Percentiles rank a stretch among this genome's conserved stretches.
phyloP scores from a whole-genome alignment of 2,888 invertebrate species.

The Melieria omissa region DNA sequence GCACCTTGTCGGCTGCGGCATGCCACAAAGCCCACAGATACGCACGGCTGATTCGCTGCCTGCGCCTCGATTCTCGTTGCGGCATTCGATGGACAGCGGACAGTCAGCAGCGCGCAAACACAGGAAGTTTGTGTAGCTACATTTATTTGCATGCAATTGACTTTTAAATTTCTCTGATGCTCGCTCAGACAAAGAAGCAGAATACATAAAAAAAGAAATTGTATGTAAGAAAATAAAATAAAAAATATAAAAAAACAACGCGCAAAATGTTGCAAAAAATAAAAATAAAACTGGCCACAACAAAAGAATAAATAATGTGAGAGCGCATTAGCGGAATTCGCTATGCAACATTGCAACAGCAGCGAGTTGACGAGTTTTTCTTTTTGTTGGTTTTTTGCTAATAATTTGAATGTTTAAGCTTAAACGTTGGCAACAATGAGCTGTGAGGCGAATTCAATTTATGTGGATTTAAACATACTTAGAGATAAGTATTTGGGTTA shows the following conservation, averaged over 20 bases:
- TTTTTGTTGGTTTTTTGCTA: not conserved
- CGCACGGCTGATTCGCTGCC: conserved; percentile 29
- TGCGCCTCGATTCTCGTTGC: no score
- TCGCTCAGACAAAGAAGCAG: not conserved
- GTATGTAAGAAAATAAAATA: no score
- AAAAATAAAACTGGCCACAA: not conserved
- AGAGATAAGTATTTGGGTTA: conserved; percentile 3
- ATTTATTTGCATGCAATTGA: conserved; percentile 29
- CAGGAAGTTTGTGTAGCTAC: not conserved
- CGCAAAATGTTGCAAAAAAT: no score
- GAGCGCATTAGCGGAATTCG: conserved; percentile 2
- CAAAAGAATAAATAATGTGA: conserved; percentile 8
- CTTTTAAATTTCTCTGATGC: conserved; percentile 8
- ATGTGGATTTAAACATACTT: not conserved
- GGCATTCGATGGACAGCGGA: no score
- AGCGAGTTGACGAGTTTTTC: no score
- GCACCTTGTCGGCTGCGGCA: no score
- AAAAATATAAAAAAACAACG: no score
- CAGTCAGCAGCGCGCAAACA: not conserved
- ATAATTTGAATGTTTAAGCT: conserved; percentile 4
- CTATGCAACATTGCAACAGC: not conserved
- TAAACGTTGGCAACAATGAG: not conserved
- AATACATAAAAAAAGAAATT: not conserved
- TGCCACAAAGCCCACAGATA: conserved; percentile 26
- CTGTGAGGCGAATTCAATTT: no score